Conservation (phyloP, 2,113 vertebrate genomes). For the Pygathrix nemaeus region DNA sequence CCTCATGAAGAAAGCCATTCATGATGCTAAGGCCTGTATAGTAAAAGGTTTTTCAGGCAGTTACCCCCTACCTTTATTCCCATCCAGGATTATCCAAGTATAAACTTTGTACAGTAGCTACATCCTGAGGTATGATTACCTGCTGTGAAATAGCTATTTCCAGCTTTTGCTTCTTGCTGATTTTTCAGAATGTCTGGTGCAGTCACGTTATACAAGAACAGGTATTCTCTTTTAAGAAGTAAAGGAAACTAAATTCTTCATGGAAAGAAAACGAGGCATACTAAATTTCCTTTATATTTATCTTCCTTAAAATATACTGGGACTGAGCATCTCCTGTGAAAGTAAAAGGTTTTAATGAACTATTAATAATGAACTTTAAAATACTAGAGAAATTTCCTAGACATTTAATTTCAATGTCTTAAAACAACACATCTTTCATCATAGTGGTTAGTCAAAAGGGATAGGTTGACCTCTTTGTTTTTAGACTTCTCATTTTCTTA, state of each 20-base stretch:
- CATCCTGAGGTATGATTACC: slow-evolving; percentile 83
- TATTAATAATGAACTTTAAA: slow-evolving; percentile 61
- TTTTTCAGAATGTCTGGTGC: slow-evolving; percentile 79
- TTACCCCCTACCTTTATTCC: slow-evolving; percentile 77
- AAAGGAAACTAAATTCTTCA: slow-evolving; percentile 80
- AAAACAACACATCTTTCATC: slow-evolving; percentile 35
- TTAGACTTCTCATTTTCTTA: background rate
- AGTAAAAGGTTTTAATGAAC: slow-evolving; percentile 75
- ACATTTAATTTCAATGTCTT: background rate
- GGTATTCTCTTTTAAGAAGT: slow-evolving; percentile 60
- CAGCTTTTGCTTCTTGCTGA: slow-evolving; percentile 70
- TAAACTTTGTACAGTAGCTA: slow-evolving; percentile 82
- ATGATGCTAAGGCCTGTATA: slow-evolving; percentile 90
- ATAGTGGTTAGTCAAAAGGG: slow-evolving; percentile 9
- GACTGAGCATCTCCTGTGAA: slow-evolving; percentile 81
- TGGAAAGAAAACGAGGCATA: slow-evolving; percentile 60
- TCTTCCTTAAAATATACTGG: slow-evolving; percentile 77
- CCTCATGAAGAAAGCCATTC: slow-evolving; percentile 88
- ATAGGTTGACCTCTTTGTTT: background rate
- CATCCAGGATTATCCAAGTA: slow-evolving; percentile 83
- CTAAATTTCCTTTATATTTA: slow-evolving; percentile 69
- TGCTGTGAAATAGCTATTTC: slow-evolving; percentile 78
- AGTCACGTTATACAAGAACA: slow-evolving; percentile 72
- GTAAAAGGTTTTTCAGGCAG: slow-evolving; percentile 85
- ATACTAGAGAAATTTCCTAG: slow-evolving; percentile 24